Conservation (phyloP, 2,888 invertebrate genomes). For the Agrenia bidenticulata region DNA sequence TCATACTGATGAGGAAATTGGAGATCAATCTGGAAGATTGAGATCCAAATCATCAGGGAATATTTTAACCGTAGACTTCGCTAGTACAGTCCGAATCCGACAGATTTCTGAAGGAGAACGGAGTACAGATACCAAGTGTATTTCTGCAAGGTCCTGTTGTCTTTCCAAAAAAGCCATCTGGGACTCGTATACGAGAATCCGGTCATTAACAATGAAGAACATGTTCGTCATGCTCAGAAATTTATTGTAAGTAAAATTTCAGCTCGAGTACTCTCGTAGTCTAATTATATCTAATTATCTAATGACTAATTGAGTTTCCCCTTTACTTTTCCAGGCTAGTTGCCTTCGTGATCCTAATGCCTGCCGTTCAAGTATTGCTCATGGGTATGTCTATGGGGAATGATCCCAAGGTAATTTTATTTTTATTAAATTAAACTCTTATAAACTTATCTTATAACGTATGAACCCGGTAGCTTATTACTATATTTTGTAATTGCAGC, state of each 20-base stretch:
- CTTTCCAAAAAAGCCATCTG: neutral
- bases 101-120: neutral
- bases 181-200: neutral
- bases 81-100: neutral
- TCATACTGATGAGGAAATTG: constrained; percentile 13
- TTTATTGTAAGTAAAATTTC: constrained; percentile 15
- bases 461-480: no score
- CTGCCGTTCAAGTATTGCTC: neutral
- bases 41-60: constrained; percentile 14
- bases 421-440: no score
- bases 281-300: neutral
- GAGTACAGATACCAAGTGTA: no score
- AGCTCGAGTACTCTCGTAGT: neutral
- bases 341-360: constrained; percentile 13
- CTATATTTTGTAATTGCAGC: no score
- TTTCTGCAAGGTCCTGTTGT: neutral
- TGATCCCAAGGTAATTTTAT: no score
- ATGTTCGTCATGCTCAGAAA: constrained; percentile 12
- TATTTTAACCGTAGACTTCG: neutral
- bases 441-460: no score
- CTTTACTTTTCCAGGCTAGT: constrained; percentile 3
- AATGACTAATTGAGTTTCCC: neutral
- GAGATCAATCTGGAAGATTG: neutral
- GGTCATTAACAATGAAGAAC: constrained; percentile 16
- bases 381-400: constrained; percentile 13